Percentiles rank a stretch among this genome's conserved stretches.
phyloP scores from a whole-genome alignment of 2,113 vertebrate genomes.

The Arenaria interpres region DNA sequence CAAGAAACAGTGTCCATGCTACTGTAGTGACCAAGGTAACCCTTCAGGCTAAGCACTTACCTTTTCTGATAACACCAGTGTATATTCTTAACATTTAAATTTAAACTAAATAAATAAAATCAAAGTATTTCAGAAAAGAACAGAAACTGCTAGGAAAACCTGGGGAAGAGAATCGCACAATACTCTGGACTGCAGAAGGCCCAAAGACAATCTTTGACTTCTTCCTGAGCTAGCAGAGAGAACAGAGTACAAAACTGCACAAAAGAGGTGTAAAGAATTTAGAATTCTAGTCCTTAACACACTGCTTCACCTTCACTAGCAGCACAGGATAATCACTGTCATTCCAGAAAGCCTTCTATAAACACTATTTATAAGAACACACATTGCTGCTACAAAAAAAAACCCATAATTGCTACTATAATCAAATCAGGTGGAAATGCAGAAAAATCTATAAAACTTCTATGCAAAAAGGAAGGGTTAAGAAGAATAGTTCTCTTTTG shows the following conservation, averaged over 20 bases:
- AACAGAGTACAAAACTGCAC: neutral
- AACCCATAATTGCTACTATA: neutral
- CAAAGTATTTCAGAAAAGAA: neutral
- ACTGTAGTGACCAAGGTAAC: neutral
- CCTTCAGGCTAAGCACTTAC: neutral
- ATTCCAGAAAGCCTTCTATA: neutral
- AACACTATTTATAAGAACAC: neutral
- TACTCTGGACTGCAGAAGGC: neutral
- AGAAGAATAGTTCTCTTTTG: neutral
- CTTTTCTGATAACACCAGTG: neutral
- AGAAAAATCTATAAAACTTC: neutral
- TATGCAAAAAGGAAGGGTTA: neutral
- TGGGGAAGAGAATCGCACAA: neutral
- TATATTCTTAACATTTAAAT: neutral
- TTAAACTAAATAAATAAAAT: neutral
- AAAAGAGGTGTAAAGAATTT: neutral
- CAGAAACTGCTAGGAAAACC: neutral
- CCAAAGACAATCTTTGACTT: neutral
- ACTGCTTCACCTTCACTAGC: neutral
- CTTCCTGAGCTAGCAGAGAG: neutral
- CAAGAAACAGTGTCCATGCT: neutral
- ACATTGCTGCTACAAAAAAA: neutral
- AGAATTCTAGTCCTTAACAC: neutral
- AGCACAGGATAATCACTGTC: neutral
- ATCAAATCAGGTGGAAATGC: neutral